Base-by-base conservation (phyloP, 2,888 invertebrate species). In the Lucinisca nassula region DNA sequence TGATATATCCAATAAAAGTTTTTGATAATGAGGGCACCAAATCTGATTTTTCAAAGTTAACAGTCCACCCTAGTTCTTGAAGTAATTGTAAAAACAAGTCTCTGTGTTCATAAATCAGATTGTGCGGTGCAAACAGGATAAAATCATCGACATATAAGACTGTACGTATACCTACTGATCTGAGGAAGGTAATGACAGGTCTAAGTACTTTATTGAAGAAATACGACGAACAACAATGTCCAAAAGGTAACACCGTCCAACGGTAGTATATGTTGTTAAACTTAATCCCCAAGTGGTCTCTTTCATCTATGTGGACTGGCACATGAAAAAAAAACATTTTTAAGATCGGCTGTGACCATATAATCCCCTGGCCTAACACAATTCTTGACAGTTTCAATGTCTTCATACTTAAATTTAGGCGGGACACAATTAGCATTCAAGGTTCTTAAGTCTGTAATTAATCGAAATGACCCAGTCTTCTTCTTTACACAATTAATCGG, bases 401-500 rank as follows among this genome's bases (percentile, higher is more conserved):
- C 72, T 72, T 72, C 72, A 35, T 72, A 38, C 17, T 40, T 72
- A 30, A 37, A 72, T 24, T 72, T 72, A 35, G 72, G 72, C n/a
- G n/a, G 37, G 30, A 4, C 21, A 72, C 32, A 72, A 8, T 72
- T 72, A 17, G 4, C 17, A 73, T 85, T 82, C 14, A 85, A 51
- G 27, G 4, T 24, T 49, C 81, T n/a, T 27, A 82, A 49, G 27
- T 85, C 85, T n/a, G 51, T 75, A n/a, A 82, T 51, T 12, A 85
- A 38, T 21, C 82, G 72, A 30, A 61, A 79, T 17, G 40, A 58
- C 12, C 51, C 67, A 70, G 12, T 72, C 45, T 79, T 79, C 21
- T 79, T 79, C 14, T 61, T 61, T 4, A 78, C 78, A 82, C 81
- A n/a, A 45, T 30, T 24, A 74, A 85, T 78, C 6, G 85, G 81